A percentile compares a stretch with the other conserved stretches of the same genome.
Conservation (phyloP, 2,113 vertebrate species). For the Python bivittatus region DNA sequence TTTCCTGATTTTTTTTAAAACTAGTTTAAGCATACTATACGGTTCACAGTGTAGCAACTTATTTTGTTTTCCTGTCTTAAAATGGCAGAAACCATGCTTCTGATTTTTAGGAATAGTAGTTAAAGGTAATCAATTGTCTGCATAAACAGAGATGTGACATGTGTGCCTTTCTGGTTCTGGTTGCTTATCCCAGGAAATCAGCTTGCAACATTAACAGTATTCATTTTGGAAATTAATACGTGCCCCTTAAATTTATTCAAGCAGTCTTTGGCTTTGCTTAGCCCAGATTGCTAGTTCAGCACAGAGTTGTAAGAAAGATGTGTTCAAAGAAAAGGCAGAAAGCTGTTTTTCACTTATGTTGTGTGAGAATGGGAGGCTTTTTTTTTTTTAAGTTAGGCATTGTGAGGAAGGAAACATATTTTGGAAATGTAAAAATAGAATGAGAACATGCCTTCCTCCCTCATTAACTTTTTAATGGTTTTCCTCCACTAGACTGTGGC, state of each 20-base stretch:
- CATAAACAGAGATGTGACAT: not conserved
- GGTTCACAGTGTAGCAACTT: not conserved
- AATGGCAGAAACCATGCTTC: not conserved
- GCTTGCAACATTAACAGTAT: not conserved
- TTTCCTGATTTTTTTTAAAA: not conserved
- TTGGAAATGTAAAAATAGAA: not conserved
- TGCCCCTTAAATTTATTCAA: not conserved
- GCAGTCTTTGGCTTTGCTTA: not conserved
- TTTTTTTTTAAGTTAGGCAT: not conserved
- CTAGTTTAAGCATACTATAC: not conserved
- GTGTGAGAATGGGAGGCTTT: not conserved
- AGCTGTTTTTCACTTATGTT: not conserved
- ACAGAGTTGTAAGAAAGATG: not conserved
- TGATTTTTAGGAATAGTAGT: not conserved
- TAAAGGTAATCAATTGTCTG: not conserved
- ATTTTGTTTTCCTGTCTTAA: not conserved
- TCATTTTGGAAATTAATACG: not conserved
- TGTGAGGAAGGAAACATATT: not conserved
- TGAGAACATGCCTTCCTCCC: not conserved
- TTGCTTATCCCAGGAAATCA: not conserved
- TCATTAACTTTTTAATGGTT: not conserved
- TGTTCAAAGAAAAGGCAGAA: not conserved
- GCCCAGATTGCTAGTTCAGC: rapidly evolving
- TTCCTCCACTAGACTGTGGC: not conserved
- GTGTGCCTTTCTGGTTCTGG: not conserved